Evolutionary conservation across 2,113 vertebrate species (phyloP).

Genomic region (Hemibates koningsi): DNA sequence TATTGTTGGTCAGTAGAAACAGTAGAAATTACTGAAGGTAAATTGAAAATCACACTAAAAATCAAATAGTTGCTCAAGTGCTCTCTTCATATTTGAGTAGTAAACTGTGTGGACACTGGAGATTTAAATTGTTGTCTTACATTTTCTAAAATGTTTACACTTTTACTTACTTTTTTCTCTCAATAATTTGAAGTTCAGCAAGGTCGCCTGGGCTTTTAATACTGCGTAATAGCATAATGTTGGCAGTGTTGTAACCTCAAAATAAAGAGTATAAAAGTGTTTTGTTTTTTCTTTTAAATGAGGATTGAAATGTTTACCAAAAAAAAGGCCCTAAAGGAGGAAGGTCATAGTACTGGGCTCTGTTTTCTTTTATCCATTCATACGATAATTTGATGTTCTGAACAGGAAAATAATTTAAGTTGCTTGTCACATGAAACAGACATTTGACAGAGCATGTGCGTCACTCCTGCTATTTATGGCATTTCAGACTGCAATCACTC

Average conservation of each 20-base stretch:
- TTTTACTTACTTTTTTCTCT: background rate
- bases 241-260: background rate
- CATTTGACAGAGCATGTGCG: conserved; percentile 55
- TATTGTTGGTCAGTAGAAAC: background rate
- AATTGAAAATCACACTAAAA: background rate
- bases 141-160: background rate
- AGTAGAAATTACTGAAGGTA: background rate
- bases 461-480: conserved; percentile 61
- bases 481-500: conserved; percentile 40
- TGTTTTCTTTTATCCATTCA: background rate
- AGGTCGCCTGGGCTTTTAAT: background rate
- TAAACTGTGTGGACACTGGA: background rate
- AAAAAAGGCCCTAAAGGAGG: background rate
- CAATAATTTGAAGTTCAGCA: background rate
- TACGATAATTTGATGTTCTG: conserved; percentile 43
- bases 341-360: background rate
- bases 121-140: background rate
- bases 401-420: conserved; percentile 31
- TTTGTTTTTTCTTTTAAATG: background rate
- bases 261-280: background rate
- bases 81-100: background rate
- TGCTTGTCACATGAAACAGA: conserved; percentile 46
- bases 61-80: background rate
- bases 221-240: background rate
- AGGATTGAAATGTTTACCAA: background rate